Base-by-base conservation (phyloP, 2,888 invertebrate species). In the Bellardia pandia region DNA sequence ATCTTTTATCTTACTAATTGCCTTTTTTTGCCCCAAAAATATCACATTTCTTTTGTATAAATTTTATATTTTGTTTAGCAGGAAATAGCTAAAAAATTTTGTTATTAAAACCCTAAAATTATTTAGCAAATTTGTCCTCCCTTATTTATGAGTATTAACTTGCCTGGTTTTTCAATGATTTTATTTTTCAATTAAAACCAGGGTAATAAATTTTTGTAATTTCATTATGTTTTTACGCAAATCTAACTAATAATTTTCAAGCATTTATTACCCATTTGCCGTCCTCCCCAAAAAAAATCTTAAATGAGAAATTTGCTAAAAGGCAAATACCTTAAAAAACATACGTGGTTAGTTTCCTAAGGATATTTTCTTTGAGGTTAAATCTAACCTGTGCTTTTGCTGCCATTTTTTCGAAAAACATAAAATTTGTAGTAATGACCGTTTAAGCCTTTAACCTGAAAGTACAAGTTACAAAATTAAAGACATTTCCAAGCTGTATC, bases 211-310 rank as follows among this genome's bases (percentile, higher is more conserved):
- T 71, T 86, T 62, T 40, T 5, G 71, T 84, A 85, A 87, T 86
- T 84, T 74, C 23, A 77, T 87, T 84, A 81, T 48, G 81, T 81
- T 87, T 85, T 81, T 37, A 78, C 53, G 77, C 75, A 85, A 85
- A 85, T 85, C 78, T 66, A 87, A 87, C 85, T 87, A 85, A 77
- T 81, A 77, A 87, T 85, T 87, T 62, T 86, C 53, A 56, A 74
- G 45, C 48, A 62, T 85, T 77, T 80, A 75, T 86, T 79, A 76
- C 40, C 58, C 72, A 83, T 71, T 76, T 66, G 14, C 40, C 23
- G 9, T 5, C 42, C 48, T 60, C 68, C 3, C 11, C 14, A 23
- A 71, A 68, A 64, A 72, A 30, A 23, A 13, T 3, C 11, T 2
- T 40, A 68, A 53, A 53, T 6, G 37, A 8, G n/a, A 72, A 42